These are phyloP conservation scores for Thymallus thymallus DNA, from an alignment of 2,113 vertebrate species.

Conservation along the genomic window DNA sequence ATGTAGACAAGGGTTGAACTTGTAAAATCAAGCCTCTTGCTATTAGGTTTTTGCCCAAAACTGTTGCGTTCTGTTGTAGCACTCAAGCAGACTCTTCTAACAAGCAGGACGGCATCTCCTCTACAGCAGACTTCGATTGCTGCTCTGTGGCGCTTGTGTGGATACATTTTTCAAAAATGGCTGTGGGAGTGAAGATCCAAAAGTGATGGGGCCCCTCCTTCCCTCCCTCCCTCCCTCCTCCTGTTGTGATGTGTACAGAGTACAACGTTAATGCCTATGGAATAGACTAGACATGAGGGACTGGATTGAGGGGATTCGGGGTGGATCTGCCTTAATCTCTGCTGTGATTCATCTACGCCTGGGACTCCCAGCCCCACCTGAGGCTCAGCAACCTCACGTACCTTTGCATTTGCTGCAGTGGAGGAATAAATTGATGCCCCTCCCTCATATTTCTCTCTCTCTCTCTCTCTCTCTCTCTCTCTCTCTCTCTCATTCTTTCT, in stretches of 20 bases:
- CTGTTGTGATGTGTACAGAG: background rate
- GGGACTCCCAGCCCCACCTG: slow-evolving; percentile 16
- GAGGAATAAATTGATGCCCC: slow-evolving; percentile 9
- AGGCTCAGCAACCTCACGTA: background rate
- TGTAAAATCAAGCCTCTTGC: too few species aligned
- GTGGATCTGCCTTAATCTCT: slow-evolving; percentile 4
- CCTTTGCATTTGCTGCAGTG: background rate
- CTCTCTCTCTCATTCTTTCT: background rate
- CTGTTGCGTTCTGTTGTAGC: too few species aligned
- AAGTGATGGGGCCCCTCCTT: background rate
- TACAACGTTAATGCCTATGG: background rate
- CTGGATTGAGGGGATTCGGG: slow-evolving; percentile 1
- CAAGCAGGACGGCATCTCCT: background rate
- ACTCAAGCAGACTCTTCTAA: background rate
- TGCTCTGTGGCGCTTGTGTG: background rate
- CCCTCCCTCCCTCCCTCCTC: background rate
- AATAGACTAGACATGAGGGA: background rate
- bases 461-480: background rate
- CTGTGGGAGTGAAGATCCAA: slow-evolving; percentile 9
- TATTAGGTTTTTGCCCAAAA: too few species aligned
- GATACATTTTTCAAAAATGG: slow-evolving; percentile 11
- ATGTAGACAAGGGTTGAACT: too few species aligned
- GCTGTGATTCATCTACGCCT: slow-evolving; percentile 6
- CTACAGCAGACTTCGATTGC: background rate
- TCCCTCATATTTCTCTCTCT: background rate